Conservation (phyloP, 2,797 vertebrate species). For the Siniperca undulata region DNA sequence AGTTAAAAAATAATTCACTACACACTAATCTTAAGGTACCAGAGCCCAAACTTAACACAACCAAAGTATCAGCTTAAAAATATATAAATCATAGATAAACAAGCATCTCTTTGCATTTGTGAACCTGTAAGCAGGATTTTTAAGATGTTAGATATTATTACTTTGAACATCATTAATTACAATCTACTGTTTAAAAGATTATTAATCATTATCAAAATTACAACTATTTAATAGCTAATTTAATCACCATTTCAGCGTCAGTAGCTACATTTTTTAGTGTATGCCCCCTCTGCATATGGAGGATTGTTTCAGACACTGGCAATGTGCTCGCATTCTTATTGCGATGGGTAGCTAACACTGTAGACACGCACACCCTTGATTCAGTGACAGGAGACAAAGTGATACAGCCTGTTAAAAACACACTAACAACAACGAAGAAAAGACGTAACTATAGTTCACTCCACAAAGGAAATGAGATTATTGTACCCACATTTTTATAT, state of each 20-base stretch:
- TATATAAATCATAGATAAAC: neutral
- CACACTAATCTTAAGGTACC: neutral
- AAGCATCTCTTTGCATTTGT: neutral
- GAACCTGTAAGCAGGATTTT: neutral
- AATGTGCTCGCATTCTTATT: neutral
- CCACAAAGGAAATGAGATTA: neutral
- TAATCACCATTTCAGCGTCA: neutral
- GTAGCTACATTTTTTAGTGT: neutral
- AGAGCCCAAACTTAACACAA: neutral
- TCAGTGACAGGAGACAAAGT: constrained; percentile 12
- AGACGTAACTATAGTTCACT: neutral
- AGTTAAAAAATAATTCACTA: neutral
- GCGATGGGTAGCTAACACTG: neutral
- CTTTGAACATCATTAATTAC: neutral
- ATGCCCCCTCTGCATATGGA: neutral
- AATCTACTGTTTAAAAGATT: neutral
- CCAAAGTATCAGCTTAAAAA: neutral
- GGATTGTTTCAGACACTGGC: constrained; percentile 9
- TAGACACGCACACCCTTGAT: constrained; percentile 26
- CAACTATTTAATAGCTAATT: neutral
- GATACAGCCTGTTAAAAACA: constrained; percentile 6
- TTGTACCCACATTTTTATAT: neutral
- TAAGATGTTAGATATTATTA: neutral
- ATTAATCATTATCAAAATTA: neutral
- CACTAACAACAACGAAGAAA: neutral